Evolutionary conservation across 64 coral and sea anemone species (phyloP), one percentile per base, ranked within the genome.

Genomic region (Stichodactyla helianthus): DNA sequence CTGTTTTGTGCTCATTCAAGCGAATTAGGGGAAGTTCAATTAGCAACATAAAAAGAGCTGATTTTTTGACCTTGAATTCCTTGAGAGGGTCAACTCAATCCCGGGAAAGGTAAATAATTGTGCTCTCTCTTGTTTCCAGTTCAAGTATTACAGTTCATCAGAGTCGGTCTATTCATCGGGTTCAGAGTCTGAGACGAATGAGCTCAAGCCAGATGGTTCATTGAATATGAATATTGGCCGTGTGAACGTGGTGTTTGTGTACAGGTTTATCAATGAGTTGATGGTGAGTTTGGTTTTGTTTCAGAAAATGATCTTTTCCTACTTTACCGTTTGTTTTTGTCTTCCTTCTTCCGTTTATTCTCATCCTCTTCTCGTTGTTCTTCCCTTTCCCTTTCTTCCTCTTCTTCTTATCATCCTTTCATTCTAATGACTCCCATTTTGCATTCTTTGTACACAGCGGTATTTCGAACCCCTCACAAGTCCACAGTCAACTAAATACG

Each of bases 391-490:
- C 6, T 6, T 65, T 19, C 5, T 17, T n/a, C 22, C 22, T n/a
- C 22, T 23, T 3, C 16, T n/a, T 23, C 20, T 1, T n/a, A 0
- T 60, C 59, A 5, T 15, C 59, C 18, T 13, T 17, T 60, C 1
- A 13, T 60, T 60, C 18, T 0, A 60, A 13, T 60, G 5, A 13
- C 59, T 60, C 59, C 5, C 59, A 0, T 60, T 17, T 4, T 4
- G 18, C 18, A 22, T n/a, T 22, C 1, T 22, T 65, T 65, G 6
- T 65, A 0, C 62, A 70, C 53, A 99, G 97, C 53, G 82, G 78
- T 99, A 94, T 89, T 79, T 99, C 22, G 87, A 95, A 76, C 90
- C 93, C 0, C 83, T 99, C 26, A 85, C 91, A 54, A 99, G 93
- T 87, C 97, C 93, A 77, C 88, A 92, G 25, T 90, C 97, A 55